Conservation (phyloP, 2,113 vertebrate genomes). For the Vidua macroura region DNA sequence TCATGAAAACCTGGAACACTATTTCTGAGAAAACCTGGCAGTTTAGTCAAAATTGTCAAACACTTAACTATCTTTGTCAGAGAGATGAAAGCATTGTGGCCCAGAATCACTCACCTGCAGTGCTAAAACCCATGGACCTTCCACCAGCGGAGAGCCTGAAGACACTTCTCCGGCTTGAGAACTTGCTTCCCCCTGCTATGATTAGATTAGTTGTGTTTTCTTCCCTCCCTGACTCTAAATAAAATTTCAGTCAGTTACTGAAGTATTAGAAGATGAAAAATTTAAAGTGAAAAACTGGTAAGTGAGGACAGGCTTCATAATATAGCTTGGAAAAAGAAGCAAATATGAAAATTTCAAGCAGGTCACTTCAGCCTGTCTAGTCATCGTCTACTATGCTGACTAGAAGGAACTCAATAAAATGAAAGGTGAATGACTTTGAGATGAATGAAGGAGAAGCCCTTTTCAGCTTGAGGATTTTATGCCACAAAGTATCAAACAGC, state of each 20-base stretch:
- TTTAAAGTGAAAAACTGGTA: neutral
- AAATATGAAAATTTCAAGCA: neutral
- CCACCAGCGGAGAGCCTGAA: neutral
- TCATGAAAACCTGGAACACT: constrained; percentile 43
- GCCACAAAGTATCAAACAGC: neutral
- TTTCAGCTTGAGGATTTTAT: neutral
- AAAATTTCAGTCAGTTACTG: neutral
- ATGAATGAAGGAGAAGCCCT: neutral
- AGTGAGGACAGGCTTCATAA: neutral
- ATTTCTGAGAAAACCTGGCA: constrained; percentile 46
- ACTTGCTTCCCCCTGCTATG: neutral
- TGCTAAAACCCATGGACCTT: neutral
- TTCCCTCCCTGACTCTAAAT: neutral
- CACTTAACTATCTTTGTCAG: constrained; percentile 51
- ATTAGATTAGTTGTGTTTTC: neutral
- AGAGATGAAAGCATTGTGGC: neutral
- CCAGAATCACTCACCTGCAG: neutral
- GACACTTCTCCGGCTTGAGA: neutral
- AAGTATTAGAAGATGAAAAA: neutral
- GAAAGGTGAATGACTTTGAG: neutral
- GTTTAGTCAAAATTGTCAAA: constrained; percentile 59
- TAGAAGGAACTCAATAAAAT: neutral
- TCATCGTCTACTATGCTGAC: neutral
- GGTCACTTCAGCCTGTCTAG: neutral
- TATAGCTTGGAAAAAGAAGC: neutral